A percentile compares a stretch with the other conserved stretches of the same genome.
Conservation (phyloP, 2,113 vertebrate genomes). For the Platysteira castanea region DNA sequence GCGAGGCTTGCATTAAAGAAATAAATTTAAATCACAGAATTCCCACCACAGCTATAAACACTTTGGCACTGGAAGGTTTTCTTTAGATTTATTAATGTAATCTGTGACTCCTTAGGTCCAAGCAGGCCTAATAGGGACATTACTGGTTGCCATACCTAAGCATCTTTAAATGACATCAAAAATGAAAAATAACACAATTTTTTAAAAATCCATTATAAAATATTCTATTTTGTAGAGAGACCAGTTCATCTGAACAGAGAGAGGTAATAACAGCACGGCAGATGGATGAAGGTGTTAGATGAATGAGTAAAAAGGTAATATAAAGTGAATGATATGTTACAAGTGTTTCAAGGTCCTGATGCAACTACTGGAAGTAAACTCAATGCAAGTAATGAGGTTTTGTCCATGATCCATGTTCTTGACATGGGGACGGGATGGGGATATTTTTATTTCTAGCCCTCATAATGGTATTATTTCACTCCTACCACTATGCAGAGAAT, state of each 20-base stretch:
- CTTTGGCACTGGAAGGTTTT: neutral
- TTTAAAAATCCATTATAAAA: neutral
- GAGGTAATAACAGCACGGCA: neutral
- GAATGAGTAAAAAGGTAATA: neutral
- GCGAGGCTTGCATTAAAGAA: neutral
- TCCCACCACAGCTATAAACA: neutral
- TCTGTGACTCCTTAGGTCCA: neutral
- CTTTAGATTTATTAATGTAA: neutral
- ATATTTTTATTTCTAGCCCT: neutral
- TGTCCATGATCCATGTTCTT: neutral
- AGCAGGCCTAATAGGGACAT: neutral
- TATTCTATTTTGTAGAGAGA: neutral
- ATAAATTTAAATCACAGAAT: neutral
- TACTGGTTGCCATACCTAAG: neutral
- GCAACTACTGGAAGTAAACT: neutral
- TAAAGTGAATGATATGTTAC: neutral
- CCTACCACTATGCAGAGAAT: neutral
- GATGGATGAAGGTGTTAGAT: neutral
- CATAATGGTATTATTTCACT: neutral
- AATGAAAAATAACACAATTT: neutral
- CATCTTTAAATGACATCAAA: neutral
- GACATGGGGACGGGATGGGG: fast-evolving
- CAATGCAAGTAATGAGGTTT: neutral
- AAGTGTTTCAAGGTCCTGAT: neutral
- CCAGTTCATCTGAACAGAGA: neutral